Percentiles rank a stretch among this genome's conserved stretches.
Evolutionary conservation across 2,888 invertebrate species (phyloP).

Genomic region (Apodemia zela): DNA sequence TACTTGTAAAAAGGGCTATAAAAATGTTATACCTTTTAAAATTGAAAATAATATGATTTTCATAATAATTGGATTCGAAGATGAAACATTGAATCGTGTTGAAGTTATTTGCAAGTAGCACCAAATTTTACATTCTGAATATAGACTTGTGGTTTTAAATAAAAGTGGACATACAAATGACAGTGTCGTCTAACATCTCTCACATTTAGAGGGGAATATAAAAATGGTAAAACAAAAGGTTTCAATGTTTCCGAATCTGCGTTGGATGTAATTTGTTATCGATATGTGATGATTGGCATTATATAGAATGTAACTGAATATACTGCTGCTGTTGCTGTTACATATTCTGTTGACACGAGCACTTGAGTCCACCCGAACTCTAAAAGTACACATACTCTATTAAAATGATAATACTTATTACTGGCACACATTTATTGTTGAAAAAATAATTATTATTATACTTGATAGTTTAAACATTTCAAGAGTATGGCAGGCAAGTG

Average conservation of each 20-base stretch:
- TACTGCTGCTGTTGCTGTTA: not conserved
- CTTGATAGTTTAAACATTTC: not conserved
- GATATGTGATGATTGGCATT: not conserved
- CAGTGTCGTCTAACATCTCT: not conserved
- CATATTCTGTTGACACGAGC: not conserved
- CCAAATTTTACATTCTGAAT: not conserved
- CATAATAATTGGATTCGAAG: not conserved
- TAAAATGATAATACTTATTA: not conserved
- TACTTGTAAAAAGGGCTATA: not conserved
- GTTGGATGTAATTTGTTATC: not conserved
- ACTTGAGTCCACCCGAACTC: no score
- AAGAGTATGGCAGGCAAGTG: not conserved
- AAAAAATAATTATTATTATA: no score
- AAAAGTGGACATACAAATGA: no score
- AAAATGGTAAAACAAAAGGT: not conserved
- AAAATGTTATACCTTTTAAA: constrained; percentile 2
- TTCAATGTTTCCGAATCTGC: not conserved
- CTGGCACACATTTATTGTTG: not conserved
- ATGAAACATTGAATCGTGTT: not conserved
- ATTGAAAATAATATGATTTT: not conserved
- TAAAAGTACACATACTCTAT: no score
- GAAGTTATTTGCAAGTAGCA: not conserved
- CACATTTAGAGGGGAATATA: not conserved
- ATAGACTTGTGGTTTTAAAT: no score
- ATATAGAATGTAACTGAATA: not conserved